Conservation (phyloP, 2,113 vertebrate species). For the Connochaetes taurinus region DNA sequence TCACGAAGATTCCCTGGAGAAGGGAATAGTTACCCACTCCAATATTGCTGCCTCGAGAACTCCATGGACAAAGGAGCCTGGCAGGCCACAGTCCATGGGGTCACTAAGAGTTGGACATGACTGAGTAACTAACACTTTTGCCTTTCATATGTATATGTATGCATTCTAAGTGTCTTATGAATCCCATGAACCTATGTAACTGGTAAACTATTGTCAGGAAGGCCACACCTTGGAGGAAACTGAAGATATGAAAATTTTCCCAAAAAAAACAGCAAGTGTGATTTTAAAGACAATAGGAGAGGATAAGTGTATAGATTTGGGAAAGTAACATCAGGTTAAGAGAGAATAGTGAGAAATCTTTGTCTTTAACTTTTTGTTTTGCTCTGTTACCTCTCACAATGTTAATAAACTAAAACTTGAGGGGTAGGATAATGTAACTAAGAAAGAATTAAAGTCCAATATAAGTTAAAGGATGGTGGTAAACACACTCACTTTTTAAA, state of each 20-base stretch:
- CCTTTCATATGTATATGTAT: not conserved
- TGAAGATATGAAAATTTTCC: not conserved
- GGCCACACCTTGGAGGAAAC: not conserved
- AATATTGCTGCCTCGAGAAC: not conserved
- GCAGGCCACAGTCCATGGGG: not conserved
- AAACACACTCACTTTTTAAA: not conserved
- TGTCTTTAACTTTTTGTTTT: slow-evolving; percentile 13
- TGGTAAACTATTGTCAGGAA: not conserved
- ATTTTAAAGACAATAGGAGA: not conserved
- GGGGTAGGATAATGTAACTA: not conserved
- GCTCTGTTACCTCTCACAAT: not conserved
- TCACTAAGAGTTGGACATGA: not conserved
- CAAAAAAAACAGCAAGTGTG: not conserved
- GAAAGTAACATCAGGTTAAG: slow-evolving; percentile 8
- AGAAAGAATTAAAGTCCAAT: not conserved
- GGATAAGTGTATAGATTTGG: not conserved
- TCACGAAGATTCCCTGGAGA: not conserved
- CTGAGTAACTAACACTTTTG: not conserved
- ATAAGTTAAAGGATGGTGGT: not conserved
- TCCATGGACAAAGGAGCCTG: not conserved
- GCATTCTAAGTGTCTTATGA: not conserved
- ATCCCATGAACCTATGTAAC: not conserved
- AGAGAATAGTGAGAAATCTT: not conserved
- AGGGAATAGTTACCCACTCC: not conserved
- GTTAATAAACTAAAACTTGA: slow-evolving; percentile 25